phyloP scores from a whole-genome alignment of 2,113 vertebrate genomes.

The Alouatta palliata region DNA sequence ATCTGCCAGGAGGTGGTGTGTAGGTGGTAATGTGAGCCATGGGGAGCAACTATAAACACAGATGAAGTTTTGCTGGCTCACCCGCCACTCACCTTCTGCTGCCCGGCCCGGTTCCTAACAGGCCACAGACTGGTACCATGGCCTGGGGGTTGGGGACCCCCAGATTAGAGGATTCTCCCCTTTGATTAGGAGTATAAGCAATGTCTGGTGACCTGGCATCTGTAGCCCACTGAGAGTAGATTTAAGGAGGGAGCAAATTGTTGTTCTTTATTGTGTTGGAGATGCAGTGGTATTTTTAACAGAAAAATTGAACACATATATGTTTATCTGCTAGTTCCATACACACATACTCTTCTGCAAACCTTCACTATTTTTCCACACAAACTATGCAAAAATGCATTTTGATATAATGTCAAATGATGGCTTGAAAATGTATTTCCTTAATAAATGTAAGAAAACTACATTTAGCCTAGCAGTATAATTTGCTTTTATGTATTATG shows the following conservation, averaged over 20 bases:
- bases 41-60: too few relatives aligned
- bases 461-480: not conserved
- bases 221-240: not conserved
- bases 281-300: not conserved
- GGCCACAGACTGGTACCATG: too few relatives aligned
- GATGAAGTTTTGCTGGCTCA: too few relatives aligned
- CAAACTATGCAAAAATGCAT: not conserved
- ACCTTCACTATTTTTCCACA: not conserved
- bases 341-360: not conserved
- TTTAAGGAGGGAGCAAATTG: not conserved
- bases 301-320: not conserved
- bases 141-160: too few relatives aligned
- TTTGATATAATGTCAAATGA: accelerated
- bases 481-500: not conserved
- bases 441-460: not conserved
- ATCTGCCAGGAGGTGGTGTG: too few relatives aligned
- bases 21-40: too few relatives aligned
- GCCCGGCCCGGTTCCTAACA: too few relatives aligned
- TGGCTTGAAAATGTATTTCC: not conserved
- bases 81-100: too few relatives aligned
- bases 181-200: not conserved
- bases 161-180: not conserved
- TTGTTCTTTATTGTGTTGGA: not conserved
- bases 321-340: accelerated
- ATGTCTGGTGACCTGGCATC: not conserved